phyloP scores from a whole-genome alignment of 2,113 vertebrate genomes.

The Laterallus jamaicensis region DNA sequence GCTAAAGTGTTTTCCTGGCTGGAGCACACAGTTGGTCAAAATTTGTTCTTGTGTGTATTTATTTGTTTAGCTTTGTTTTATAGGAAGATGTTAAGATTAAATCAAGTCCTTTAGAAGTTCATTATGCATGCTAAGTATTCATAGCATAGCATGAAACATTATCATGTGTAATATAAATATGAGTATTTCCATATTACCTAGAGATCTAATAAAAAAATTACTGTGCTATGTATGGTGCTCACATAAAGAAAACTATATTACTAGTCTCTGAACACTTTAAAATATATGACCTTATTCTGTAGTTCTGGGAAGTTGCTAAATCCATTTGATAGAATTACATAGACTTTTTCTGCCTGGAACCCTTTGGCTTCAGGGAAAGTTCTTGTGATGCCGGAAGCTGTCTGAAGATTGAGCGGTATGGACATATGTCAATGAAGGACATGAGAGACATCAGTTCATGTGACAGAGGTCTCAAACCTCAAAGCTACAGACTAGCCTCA shows the following conservation, averaged over 20 bases:
- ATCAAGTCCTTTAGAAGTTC: not conserved
- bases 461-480: not conserved
- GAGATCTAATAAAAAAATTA: not conserved
- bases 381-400: not conserved
- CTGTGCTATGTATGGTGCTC: not conserved
- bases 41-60: not conserved
- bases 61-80: not conserved
- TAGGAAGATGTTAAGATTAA: not conserved
- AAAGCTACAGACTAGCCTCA: not conserved
- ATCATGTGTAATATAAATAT: not conserved
- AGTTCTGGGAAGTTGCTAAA: not conserved
- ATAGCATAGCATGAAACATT: not conserved
- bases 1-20: conserved; percentile 27
- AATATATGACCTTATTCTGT: not conserved
- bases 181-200: not conserved
- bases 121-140: conserved; percentile 7
- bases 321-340: not conserved
- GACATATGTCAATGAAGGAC: not conserved
- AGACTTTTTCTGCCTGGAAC: not conserved
- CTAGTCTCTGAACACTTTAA: not conserved
- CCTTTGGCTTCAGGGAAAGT: not conserved
- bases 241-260: not conserved
- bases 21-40: conserved; percentile 6
- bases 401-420: not conserved
- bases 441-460: not conserved